These are phyloP conservation scores for Rutilus rutilus DNA, from an alignment of 2,113 vertebrate genomes.

Conservation along the genomic window DNA sequence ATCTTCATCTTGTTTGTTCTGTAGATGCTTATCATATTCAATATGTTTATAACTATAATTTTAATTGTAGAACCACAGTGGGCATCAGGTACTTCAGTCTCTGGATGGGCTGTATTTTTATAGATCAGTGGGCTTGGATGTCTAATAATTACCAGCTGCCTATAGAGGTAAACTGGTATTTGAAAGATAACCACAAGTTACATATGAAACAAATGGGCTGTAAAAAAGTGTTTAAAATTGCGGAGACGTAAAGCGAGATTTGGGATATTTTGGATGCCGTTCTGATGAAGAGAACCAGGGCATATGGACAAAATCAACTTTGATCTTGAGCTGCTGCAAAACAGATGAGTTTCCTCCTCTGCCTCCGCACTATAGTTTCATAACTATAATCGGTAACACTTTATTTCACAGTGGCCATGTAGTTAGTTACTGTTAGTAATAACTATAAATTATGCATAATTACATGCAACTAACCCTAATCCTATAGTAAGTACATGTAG, in stretches of 20 bases:
- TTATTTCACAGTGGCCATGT: no score
- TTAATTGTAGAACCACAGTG: neutral
- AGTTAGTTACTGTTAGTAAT: no score
- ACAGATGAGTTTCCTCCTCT: slow-evolving; percentile 12
- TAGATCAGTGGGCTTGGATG: neutral
- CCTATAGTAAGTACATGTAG: no score
- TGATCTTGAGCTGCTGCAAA: slow-evolving; percentile 24
- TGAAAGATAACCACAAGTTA: neutral
- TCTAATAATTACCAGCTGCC: slow-evolving; percentile 12
- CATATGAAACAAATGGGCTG: neutral
- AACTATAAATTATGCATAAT: no score
- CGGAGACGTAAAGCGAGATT: neutral
- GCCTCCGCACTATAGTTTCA: neutral
- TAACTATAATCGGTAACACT: neutral
- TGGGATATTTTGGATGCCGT: slow-evolving; percentile 7
- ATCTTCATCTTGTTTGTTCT: neutral
- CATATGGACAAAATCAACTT: slow-evolving; percentile 39
- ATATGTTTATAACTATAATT: neutral
- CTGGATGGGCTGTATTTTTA: neutral
- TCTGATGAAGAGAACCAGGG: slow-evolving; percentile 5
- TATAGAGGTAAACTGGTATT: neutral
- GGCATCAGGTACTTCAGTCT: neutral
- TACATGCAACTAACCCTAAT: no score
- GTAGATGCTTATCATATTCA: neutral
- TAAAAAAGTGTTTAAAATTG: neutral